Conservation (phyloP, 1,140 invertebrate species). For the Drosophila busckii region DNA sequence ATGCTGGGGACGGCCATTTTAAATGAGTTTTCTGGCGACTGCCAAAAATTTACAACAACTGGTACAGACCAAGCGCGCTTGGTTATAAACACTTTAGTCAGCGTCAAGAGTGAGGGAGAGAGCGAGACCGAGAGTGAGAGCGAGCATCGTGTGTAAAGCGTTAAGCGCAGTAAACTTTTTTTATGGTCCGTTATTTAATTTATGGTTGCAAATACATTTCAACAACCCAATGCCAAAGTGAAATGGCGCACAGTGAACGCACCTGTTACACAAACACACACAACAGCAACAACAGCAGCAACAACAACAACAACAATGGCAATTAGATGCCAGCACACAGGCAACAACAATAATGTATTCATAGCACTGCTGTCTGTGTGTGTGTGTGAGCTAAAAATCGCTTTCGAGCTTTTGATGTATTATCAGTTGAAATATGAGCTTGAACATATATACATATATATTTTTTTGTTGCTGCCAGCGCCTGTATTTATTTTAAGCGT, state of each 20-base stretch:
- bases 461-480: conserved; percentile 8
- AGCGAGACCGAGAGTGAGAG: no score
- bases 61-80: conserved; percentile 7
- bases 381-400: conserved; percentile 18
- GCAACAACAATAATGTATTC: conserved; percentile 56
- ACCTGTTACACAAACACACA: conserved; percentile 55
- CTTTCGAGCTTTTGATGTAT: conserved; percentile 40
- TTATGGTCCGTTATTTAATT: conserved; percentile 74
- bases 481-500: conserved; percentile 14
- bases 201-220: conserved; percentile 68
- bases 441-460: conserved; percentile 5
- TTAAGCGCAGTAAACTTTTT: conserved; percentile 56
- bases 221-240: conserved; percentile 44
- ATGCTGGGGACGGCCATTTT: conserved; percentile 34
- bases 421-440: conserved; percentile 66
- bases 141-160: no score
- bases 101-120: no score
- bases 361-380: conserved; percentile 18
- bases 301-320: conserved; percentile 36
- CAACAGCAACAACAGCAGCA: conserved; percentile 13
- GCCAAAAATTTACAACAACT: conserved; percentile 39
- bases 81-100: conserved; percentile 56
- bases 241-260: conserved; percentile 22
- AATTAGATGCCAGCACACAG: conserved; percentile 45
- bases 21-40: conserved; percentile 60